Base-by-base conservation (phyloP, 2,888 invertebrate species). In the Drosophila buzzatii region DNA sequence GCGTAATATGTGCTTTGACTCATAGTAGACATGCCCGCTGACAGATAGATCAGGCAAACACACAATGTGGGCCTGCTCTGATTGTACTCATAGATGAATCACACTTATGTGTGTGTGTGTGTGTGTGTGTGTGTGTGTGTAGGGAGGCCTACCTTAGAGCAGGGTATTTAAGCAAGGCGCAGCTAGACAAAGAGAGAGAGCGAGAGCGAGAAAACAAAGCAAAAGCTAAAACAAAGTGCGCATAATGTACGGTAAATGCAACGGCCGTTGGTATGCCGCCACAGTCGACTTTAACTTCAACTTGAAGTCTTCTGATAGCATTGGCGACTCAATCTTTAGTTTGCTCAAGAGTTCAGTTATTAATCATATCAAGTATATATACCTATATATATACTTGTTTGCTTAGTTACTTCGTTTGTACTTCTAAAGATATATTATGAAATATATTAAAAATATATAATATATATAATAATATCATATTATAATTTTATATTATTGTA, bases 171-270 rank as follows among this genome's bases (percentile, higher is more conserved):
- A 59, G 69, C 60, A 23, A 10, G 53, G 63, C 53, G 41, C 23
- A 51, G 45, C 49, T 44, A 12, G 35, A 42, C 41, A 33, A 59
- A 45, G 18, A 20, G 39, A 23, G 27, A 27, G 5, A 23, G 9
- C 41, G 18, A 20, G 39, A 23, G 27, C 4, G 5, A 23, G 9
- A 52, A 49, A 67, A 42, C 44, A 57, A 67, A 18, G 12, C 16
- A 62, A 57, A 57, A 45, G 37, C 49, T 33, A 20, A 45, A 47
- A 35, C 60, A 70, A 79, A 74, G 44, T 63, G 60, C 56, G 60
- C 74, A 52, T 71, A 67, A 67, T 60, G 63, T 53, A 70, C 62
- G 20, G 49, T 39, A 71, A 71, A 63, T 37, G 59, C 18, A 45
- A 14, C 37, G 39, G 37, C 14, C 45, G 18, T 42, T 42, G 42